phyloP scores from a whole-genome alignment of 2,797 vertebrate genomes.

The Enteromius afrohamiltoni region DNA sequence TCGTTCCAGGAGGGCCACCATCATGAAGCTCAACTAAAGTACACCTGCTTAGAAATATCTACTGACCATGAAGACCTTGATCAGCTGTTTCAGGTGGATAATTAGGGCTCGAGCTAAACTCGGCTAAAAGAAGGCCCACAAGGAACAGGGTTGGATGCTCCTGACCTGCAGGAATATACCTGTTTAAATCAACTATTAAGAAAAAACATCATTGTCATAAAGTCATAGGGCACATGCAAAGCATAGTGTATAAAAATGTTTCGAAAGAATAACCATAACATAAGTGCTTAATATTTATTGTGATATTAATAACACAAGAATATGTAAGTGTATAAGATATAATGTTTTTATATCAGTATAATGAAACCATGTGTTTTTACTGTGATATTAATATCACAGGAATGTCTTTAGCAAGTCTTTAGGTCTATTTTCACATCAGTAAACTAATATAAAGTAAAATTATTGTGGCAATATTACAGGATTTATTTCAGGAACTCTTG shows the following conservation, averaged over 20 bases:
- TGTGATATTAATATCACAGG: neutral
- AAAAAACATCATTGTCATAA: no score
- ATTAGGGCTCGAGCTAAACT: neutral
- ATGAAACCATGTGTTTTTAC: neutral
- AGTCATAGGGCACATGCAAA: neutral
- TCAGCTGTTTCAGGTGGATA: constrained; percentile 11
- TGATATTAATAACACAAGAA: neutral
- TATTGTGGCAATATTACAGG: neutral
- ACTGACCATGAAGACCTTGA: neutral
- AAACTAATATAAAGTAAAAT: neutral
- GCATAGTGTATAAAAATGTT: neutral
- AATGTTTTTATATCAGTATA: neutral
- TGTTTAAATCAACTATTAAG: neutral
- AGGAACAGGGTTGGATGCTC: neutral
- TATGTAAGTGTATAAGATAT: no score
- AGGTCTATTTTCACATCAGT: neutral
- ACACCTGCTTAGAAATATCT: neutral
- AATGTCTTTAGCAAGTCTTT: neutral
- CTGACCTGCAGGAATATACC: neutral
- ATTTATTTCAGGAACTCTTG: neutral
- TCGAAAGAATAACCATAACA: neutral
- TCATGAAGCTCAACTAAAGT: neutral
- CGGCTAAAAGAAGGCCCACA: neutral
- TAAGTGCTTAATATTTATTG: neutral
- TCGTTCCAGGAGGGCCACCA: neutral